A percentile compares a stretch with the other conserved stretches of the same genome.
Evolutionary conservation across 2,113 vertebrate genomes (phyloP).

Genomic region (Rynchops niger): DNA sequence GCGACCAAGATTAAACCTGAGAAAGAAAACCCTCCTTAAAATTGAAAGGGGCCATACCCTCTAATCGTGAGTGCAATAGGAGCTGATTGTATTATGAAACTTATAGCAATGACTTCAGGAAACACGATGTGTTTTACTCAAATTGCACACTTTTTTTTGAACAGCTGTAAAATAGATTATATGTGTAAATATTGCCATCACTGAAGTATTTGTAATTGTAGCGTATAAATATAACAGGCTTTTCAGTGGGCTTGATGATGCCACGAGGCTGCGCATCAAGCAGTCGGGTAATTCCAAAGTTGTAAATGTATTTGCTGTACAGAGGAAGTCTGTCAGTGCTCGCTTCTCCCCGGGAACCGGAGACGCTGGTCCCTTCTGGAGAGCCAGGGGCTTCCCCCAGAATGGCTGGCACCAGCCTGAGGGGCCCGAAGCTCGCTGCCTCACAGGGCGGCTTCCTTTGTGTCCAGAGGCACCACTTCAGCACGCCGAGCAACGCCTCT

Average conservation of each 20-base stretch:
- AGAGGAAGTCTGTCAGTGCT: conserved; percentile 5
- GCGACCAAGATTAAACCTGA: not conserved
- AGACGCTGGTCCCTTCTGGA: not conserved
- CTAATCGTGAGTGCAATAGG: conserved; percentile 78
- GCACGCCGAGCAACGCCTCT: fast-evolving
- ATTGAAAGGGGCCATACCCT: conserved; percentile 46
- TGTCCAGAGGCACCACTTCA: not conserved
- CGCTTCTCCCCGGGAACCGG: not conserved
- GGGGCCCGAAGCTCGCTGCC: not conserved
- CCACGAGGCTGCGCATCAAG: not conserved
- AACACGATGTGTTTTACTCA: conserved; percentile 67
- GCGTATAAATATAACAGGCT: conserved; percentile 42
- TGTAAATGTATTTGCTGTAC: conserved; percentile 63
- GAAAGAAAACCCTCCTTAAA: conserved; percentile 28
- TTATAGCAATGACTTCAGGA: conserved; percentile 72
- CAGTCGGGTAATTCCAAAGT: not conserved
- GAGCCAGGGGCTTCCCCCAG: not conserved
- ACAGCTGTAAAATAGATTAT: conserved; percentile 71
- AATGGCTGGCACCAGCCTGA: not conserved
- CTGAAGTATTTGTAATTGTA: conserved; percentile 69
- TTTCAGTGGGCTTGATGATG: not conserved
- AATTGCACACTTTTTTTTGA: conserved; percentile 73
- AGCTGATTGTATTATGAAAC: conserved; percentile 72
- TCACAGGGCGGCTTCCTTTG: not conserved
- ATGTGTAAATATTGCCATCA: conserved; percentile 73